These are phyloP conservation scores for Ptychobarbus kaznakovi DNA, from an alignment of 2,797 vertebrate genomes.

Conservation along the genomic window DNA sequence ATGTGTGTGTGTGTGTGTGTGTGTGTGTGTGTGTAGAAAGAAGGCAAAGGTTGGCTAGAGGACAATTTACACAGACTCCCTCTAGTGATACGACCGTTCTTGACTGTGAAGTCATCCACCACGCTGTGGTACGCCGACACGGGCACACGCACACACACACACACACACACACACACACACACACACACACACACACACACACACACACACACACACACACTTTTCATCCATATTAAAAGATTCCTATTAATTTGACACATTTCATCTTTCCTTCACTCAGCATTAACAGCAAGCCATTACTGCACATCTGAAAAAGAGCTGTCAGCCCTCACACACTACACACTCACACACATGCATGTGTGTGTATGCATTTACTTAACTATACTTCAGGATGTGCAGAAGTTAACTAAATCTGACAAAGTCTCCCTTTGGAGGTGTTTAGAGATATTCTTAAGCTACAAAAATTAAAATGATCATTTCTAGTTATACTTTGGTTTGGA, in stretches of 20 bases:
- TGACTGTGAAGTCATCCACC: not conserved
- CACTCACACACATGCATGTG: too few relatives aligned
- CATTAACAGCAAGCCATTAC: constrained; percentile 29
- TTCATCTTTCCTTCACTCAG: constrained; percentile 24
- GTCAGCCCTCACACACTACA: not conserved
- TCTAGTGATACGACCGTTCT: constrained; percentile 39
- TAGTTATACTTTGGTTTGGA: not conserved
- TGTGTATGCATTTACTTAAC: not conserved
- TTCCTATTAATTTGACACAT: constrained; percentile 26
- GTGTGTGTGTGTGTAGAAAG: not conserved
- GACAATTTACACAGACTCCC: constrained; percentile 20
- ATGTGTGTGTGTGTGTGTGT: not conserved
- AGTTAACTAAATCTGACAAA: constrained; percentile 1
- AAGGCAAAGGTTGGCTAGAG: constrained; percentile 29
- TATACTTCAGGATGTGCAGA: not conserved
- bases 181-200: not conserved
- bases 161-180: not conserved
- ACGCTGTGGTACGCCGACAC: too few relatives aligned
- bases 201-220: not conserved
- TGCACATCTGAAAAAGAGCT: constrained; percentile 6
- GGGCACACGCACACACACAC: too few relatives aligned
- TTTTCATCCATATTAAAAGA: constrained; percentile 42
- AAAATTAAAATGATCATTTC: not conserved
- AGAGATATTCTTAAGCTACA: too few relatives aligned
- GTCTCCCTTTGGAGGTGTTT: not conserved